phyloP scores from a whole-genome alignment of 1,140 invertebrate species.

The Nasonia giraulti region DNA sequence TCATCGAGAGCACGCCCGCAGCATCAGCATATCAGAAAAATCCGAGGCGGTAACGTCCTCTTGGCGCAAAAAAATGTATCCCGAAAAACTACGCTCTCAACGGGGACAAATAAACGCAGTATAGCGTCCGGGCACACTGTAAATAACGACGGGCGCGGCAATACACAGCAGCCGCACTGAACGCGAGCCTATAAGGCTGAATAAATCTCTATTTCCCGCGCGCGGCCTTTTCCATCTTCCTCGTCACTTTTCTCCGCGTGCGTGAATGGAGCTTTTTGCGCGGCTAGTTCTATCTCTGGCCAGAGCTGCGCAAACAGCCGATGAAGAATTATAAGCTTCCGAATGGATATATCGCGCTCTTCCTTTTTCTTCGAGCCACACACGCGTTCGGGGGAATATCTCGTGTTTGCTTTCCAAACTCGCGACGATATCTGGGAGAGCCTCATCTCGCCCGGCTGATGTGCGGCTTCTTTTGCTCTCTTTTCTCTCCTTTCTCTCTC shows the following conservation, averaged over 20 bases:
- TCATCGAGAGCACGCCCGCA: no score
- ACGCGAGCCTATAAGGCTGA: neutral
- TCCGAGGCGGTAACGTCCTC: no score
- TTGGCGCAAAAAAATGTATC: no score
- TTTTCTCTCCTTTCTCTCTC: neutral
- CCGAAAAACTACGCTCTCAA: neutral
- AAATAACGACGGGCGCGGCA: neutral
- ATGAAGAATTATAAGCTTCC: constrained; percentile 62
- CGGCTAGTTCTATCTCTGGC: neutral
- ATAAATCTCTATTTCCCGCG: constrained; percentile 29
- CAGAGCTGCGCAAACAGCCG: constrained; percentile 49
- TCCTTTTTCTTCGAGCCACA: constrained; percentile 19
- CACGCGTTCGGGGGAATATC: neutral
- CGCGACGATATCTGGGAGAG: constrained; percentile 10
- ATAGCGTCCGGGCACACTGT: neutral
- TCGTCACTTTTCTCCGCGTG: constrained; percentile 24
- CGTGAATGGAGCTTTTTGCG: constrained; percentile 35
- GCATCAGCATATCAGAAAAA: no score
- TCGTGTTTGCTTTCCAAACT: constrained; percentile 36
- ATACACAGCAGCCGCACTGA: no score
- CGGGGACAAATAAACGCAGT: neutral
- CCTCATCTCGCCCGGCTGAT: neutral
- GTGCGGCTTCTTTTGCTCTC: neutral
- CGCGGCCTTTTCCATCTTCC: constrained; percentile 17
- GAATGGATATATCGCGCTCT: constrained; percentile 41